A percentile compares a stretch with the other conserved stretches of the same genome.
These are phyloP conservation scores for Ginglymostoma cirratum DNA, from an alignment of 2,113 vertebrate genomes.

Conservation along the genomic window DNA sequence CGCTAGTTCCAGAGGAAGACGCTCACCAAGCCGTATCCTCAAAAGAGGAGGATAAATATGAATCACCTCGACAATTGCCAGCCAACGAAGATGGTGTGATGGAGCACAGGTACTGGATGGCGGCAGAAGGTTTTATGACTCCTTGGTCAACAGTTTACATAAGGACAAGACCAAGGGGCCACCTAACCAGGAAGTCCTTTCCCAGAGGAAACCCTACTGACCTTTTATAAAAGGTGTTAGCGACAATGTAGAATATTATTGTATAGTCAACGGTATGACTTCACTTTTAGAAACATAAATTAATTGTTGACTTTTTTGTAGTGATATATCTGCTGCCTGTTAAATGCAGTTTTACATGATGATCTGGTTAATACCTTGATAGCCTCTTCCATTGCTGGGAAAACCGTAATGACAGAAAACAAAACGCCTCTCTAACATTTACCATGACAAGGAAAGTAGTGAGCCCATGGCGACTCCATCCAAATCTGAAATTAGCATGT, in stretches of 20 bases:
- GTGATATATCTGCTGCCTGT: background rate
- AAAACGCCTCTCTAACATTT: background rate
- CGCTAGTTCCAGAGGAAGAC: too few relatives aligned
- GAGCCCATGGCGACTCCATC: background rate
- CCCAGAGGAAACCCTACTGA: background rate
- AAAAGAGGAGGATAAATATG: too few relatives aligned
- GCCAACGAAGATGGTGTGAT: too few relatives aligned
- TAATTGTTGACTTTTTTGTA: background rate
- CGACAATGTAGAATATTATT: background rate
- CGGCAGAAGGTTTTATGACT: too few relatives aligned
- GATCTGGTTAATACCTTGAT: background rate
- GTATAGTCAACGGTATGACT: background rate
- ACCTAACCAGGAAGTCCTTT: too few relatives aligned
- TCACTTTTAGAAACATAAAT: background rate
- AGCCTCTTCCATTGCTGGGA: background rate
- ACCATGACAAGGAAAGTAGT: background rate
- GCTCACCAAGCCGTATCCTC: too few relatives aligned
- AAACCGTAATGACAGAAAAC: background rate
- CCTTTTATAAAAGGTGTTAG: background rate
- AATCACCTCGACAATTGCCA: too few relatives aligned
- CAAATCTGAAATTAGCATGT: background rate
- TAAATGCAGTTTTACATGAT: background rate
- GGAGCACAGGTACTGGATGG: too few relatives aligned
- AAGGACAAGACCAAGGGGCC: too few relatives aligned
- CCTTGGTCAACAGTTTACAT: too few relatives aligned